Base-by-base conservation (phyloP, 2,113 vertebrate species). In the Bothrops jararaca region DNA sequence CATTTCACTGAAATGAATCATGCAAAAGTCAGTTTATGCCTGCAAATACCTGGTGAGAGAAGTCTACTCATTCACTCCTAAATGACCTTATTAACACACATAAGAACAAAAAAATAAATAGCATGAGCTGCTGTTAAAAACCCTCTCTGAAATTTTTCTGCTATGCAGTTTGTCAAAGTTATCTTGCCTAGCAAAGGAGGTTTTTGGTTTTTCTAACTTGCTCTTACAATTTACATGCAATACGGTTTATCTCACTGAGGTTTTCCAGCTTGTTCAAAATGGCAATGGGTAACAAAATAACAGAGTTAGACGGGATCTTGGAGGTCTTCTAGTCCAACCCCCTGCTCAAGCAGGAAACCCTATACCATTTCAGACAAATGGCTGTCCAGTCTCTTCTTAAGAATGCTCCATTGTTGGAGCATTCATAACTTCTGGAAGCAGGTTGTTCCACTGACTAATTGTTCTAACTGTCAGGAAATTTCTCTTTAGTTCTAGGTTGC, bases 1-100 rank as follows among this genome's bases (percentile, higher is more conserved):
- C 29, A 94, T 54, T 92, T 24, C 12, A 42, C 24, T 60, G 56
- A 48, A 53, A 57, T 86, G 26, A 92, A 92, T 90, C 45, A 90
- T 57, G 56, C 88, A 92, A 85, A 56, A 56, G 53, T 92, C 88
- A 52, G 85, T 85, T 48, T 85, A 88, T 89, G 29, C 34, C 42
- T 50, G 92, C 53, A 85, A 90, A 50, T 11, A 60, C 22, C 34
- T 42, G 92, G 29, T n/a, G 26, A 86, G 8, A 2, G 74, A 86
- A 2, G 74, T 10, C 54, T 86, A 42, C 53, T n/a, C 5, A 11
- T 89, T 86, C 88, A 89, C 42, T 15, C 26, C 29, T 8, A 48
- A 80, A 89, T 29, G 39, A 22, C 88, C 54, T 26, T 26, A 60
- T 85, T 60, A 80, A 80, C 39, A 80, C 29, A 58, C 20, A 50